Evolutionary conservation across 2,888 invertebrate species (phyloP).

Genomic region (Machimus atricapillus): DNA sequence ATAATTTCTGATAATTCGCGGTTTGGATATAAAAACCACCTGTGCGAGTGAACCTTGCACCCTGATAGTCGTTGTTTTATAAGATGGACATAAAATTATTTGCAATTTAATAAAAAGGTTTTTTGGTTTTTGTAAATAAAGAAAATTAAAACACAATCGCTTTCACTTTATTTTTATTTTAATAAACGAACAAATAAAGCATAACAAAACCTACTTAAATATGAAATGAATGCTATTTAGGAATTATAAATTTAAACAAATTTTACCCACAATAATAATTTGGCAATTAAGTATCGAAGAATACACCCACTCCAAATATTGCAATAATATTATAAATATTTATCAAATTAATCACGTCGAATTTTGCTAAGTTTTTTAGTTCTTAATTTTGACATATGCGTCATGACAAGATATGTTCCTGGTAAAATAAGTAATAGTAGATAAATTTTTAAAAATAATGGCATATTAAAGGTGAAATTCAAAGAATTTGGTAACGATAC

Average conservation of each 20-base stretch:
- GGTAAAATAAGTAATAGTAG: constrained; percentile 78
- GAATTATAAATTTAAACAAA: neutral
- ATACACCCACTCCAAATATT: neutral
- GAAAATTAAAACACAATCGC: neutral
- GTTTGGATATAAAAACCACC: neutral
- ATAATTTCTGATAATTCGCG: neutral
- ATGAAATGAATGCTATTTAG: neutral
- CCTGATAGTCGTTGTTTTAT: neutral
- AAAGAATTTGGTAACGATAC: constrained; percentile 80
- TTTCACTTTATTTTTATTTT: neutral
- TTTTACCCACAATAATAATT: neutral
- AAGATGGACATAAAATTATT: no score
- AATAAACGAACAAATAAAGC: neutral
- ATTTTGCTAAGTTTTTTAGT: constrained; percentile 68
- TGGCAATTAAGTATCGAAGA: neutral
- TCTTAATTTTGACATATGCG: constrained; percentile 81
- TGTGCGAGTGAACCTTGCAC: neutral
- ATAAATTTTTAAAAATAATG: constrained; percentile 79
- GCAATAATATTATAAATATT: neutral
- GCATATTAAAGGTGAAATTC: constrained; percentile 89
- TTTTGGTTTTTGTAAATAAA: no score
- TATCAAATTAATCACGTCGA: neutral
- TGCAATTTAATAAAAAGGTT: no score
- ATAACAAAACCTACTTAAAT: neutral
- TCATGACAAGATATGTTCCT: constrained; percentile 79